These are phyloP conservation scores for Ptiloglossa arizonensis DNA, from an alignment of 1,140 invertebrate species.

Conservation along the genomic window DNA sequence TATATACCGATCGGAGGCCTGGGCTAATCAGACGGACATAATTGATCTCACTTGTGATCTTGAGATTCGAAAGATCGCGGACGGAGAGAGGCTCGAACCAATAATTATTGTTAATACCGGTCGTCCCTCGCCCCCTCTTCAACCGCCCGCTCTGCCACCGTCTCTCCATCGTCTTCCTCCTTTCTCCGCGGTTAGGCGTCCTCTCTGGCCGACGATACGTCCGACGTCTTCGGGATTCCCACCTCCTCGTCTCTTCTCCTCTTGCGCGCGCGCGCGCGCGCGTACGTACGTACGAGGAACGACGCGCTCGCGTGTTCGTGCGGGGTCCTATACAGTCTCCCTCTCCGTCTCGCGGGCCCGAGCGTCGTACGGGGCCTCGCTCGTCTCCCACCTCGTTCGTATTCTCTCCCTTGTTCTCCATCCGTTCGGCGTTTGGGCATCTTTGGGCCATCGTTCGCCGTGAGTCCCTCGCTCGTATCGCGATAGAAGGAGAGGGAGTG, in stretches of 20 bases:
- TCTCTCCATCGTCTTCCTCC: slow-evolving; percentile 19
- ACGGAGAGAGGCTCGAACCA: slow-evolving; percentile 80
- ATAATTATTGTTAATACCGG: slow-evolving; percentile 82
- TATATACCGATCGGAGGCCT: slow-evolving; percentile 68
- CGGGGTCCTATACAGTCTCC: neutral
- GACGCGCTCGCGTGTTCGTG: neutral
- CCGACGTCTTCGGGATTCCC: slow-evolving; percentile 44
- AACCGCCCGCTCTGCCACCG: slow-evolving; percentile 19
- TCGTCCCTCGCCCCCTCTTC: slow-evolving; percentile 62
- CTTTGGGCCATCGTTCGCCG: slow-evolving; percentile 18
- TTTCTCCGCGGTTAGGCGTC: slow-evolving; percentile 24
- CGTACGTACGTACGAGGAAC: slow-evolving; percentile 1
- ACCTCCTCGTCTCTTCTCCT: slow-evolving; percentile 42
- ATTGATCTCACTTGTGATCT: slow-evolving; percentile 82
- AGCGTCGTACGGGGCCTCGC: slow-evolving; percentile 37
- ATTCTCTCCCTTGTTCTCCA: slow-evolving; percentile 9
- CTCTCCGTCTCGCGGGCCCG: neutral
- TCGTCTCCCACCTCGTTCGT: slow-evolving; percentile 13
- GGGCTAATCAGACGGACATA: slow-evolving; percentile 81
- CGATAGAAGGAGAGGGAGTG: too few species aligned
- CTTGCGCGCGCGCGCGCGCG: too few species aligned
- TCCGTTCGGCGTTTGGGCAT: slow-evolving; percentile 46
- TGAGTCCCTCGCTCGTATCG: slow-evolving; percentile 30
- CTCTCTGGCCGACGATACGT: slow-evolving; percentile 37
- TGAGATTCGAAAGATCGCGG: slow-evolving; percentile 81